Evolutionary conservation across 2,113 vertebrate species (phyloP), one percentile per base, ranked within the genome.

Genomic region (Phylloscopus whistleri): DNA sequence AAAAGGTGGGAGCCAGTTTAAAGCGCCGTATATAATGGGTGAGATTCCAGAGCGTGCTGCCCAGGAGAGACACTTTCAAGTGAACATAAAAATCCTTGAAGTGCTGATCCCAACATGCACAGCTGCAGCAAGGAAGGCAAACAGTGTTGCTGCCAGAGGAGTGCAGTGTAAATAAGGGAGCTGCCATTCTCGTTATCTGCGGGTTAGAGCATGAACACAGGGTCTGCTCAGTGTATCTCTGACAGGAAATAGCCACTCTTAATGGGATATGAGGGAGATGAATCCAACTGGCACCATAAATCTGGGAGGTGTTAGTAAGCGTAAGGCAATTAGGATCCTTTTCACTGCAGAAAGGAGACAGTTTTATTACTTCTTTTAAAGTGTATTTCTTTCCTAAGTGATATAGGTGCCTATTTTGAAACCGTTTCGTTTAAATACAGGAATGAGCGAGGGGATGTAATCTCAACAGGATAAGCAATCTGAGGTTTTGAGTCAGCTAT

Each of bases 261-360:
- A 93, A 85, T 83, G 79, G 88, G 59, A 41, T 78, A 44, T 49
- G 72, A 77, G 85, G 75, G 90, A 96, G 94, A 88, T 81, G 72
- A 94, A 94, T 88, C 92, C 90, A 90, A 81, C 90, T 81, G 88
- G 85, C 69, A 91, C 87, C 68, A 74, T 94, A 93, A 94, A 95
- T 92, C 87, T 82, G 72, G 48, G 76, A 93, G 88, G 92, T 95
- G 93, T 83, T 91, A 48, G 82, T 94, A 84, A 92, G 56, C 0
- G 0, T 69, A 7, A 93, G 91, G 94, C 93, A 94, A 91, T 94
- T 77, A 59, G 60, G 51, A 77, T 67, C 79, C 64, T 94, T 95
- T 95, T 70, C 72, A 46, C 12, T 77, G 64, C 44, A 52, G 79
- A 83, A 83, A 88, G 75, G 55, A 76, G 77, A 80, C 85, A 77